A percentile compares a stretch with the other conserved stretches of the same genome.
These are phyloP conservation scores for Agrochola circellaris DNA, from an alignment of 2,888 invertebrate genomes.

Conservation along the genomic window DNA sequence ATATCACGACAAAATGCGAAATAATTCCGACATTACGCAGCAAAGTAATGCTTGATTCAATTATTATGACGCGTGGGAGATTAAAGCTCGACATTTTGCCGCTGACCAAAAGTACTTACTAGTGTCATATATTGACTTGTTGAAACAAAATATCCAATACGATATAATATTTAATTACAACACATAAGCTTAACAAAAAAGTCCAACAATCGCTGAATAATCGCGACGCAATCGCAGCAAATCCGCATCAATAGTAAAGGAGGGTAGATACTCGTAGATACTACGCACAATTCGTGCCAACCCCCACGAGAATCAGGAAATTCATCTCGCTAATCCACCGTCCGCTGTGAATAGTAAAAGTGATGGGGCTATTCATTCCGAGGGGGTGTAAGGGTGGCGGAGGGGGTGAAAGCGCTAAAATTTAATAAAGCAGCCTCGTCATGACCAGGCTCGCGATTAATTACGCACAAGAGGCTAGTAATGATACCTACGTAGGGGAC, in stretches of 20 bases:
- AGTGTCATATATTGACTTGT: neutral
- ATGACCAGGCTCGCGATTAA: constrained; percentile 87
- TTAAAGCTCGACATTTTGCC: constrained; percentile 10
- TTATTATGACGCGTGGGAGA: constrained; percentile 21
- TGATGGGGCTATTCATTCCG: constrained; percentile 88
- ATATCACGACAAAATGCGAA: constrained; percentile 21
- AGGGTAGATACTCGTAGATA: constrained; percentile 64
- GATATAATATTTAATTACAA: constrained; percentile 44
- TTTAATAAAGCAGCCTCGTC: constrained; percentile 88
- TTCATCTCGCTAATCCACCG: constrained; percentile 89
- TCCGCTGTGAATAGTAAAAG: constrained; percentile 89
- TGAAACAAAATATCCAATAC: neutral
- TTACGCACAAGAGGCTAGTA: constrained; percentile 88
- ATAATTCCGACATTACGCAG: constrained; percentile 6
- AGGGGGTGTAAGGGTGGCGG: constrained; percentile 65
- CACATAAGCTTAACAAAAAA: constrained; percentile 40
- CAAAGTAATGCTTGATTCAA: constrained; percentile 39
- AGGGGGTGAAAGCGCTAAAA: constrained; percentile 87
- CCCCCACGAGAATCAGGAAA: constrained; percentile 85
- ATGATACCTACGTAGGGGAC: constrained; percentile 80
- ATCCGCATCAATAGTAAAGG: constrained; percentile 77
- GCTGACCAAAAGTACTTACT: neutral
- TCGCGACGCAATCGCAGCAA: constrained; percentile 78
- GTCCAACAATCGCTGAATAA: constrained; percentile 69
- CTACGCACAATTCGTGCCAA: constrained; percentile 80